Conservation (phyloP, 2,113 vertebrate genomes). For the Piaya cayana region DNA sequence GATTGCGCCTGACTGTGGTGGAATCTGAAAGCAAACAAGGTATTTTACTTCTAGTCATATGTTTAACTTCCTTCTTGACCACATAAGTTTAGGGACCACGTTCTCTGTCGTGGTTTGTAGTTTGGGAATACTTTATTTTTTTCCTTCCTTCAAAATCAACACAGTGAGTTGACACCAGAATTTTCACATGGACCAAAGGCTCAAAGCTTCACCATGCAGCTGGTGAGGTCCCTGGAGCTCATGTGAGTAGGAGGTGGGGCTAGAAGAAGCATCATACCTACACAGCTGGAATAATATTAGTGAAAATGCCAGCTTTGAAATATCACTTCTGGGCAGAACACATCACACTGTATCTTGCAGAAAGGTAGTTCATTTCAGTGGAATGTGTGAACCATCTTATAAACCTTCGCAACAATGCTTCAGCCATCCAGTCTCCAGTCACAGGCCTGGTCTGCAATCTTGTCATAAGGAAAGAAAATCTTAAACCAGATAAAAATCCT, state of each 20-base stretch:
- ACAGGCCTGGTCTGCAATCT: background rate
- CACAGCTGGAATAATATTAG: background rate
- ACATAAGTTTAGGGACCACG: background rate
- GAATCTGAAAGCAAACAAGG: background rate
- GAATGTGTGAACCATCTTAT: background rate
- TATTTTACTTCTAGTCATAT: background rate
- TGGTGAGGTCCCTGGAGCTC: background rate
- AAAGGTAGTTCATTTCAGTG: background rate
- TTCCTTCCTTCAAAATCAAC: background rate
- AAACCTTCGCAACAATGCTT: background rate
- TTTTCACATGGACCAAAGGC: background rate
- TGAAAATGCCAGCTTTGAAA: background rate
- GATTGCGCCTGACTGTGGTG: background rate
- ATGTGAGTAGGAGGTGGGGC: background rate
- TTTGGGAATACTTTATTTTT: background rate
- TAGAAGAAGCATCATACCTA: background rate
- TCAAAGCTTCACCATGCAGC: background rate
- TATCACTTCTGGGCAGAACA: background rate
- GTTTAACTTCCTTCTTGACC: background rate
- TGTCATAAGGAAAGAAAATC: background rate
- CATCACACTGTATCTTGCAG: background rate
- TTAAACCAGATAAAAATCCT: background rate
- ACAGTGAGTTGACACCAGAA: background rate
- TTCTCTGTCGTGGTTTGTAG: background rate
- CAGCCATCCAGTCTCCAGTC: background rate